Conservation (phyloP, 2,113 vertebrate genomes). For the Crocuta crocuta region DNA sequence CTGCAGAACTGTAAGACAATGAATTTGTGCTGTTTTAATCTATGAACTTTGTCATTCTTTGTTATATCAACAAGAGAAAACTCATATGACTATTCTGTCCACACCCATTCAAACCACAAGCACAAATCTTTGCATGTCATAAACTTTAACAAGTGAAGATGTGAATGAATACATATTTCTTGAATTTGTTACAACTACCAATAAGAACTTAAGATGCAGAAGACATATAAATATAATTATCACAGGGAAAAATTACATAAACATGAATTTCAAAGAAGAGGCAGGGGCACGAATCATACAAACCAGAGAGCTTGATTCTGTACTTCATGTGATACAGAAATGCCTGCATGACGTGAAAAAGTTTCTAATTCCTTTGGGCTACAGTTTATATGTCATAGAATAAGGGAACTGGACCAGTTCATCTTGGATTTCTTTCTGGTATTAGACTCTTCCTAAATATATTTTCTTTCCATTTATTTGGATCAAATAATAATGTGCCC, state of each 20-base stretch:
- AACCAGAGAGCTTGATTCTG: neutral
- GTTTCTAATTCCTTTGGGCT: neutral
- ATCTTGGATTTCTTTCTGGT: neutral
- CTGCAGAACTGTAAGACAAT: neutral
- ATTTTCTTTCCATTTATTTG: conserved; percentile 48
- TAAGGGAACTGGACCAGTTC: neutral
- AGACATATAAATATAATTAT: neutral
- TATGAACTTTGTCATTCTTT: neutral
- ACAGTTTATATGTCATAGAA: neutral
- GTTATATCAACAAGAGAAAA: neutral
- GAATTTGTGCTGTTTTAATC: neutral
- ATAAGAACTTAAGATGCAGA: neutral
- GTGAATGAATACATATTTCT: neutral
- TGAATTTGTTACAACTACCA: neutral
- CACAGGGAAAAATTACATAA: neutral
- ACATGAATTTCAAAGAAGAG: neutral
- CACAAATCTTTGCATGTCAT: neutral
- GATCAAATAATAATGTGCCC: neutral
- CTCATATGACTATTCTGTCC: neutral
- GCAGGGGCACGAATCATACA: neutral
- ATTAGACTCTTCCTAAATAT: conserved; percentile 39
- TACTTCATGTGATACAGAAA: neutral
- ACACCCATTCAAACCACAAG: neutral
- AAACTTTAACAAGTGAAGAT: neutral
- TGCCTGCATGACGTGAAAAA: neutral